A percentile compares a stretch with the other conserved stretches of the same genome.
Evolutionary conservation across 2,113 vertebrate species (phyloP).

Genomic region (Vidua macroura): DNA sequence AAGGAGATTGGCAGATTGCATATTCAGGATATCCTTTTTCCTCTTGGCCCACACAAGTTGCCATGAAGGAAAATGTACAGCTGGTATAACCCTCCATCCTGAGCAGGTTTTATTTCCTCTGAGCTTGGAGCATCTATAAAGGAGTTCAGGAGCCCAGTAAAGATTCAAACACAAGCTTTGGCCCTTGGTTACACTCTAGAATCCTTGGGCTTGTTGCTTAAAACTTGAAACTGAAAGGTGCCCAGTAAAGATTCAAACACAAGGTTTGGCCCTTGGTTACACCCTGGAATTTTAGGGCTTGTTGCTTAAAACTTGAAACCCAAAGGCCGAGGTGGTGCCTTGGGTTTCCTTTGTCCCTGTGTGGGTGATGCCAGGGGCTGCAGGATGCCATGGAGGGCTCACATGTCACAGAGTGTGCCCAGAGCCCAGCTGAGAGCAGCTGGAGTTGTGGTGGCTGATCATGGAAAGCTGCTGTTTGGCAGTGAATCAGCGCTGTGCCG

Average conservation of each 20-base stretch:
- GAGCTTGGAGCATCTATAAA: neutral
- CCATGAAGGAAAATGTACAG: neutral
- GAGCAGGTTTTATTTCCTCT: neutral
- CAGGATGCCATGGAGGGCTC: neutral
- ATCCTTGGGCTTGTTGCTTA: neutral
- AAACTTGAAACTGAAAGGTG: neutral
- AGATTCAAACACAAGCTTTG: neutral
- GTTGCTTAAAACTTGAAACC: neutral
- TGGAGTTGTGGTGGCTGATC: rapidly evolving
- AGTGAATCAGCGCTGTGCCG: rapidly evolving
- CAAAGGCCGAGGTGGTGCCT: neutral
- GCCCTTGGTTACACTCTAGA: neutral
- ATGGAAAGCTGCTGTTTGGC: rapidly evolving
- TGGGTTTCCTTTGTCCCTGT: neutral
- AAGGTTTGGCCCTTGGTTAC: neutral
- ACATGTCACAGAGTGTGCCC: neutral
- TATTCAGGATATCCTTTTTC: neutral
- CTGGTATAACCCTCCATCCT: neutral
- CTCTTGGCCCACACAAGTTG: neutral
- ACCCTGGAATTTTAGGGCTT: neutral
- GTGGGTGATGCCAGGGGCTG: neutral
- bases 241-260: neutral
- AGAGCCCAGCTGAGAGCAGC: neutral
- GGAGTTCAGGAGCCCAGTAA: neutral
- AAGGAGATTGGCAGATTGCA: neutral